phyloP scores from a whole-genome alignment of 92 coral and sea anemone genomes.

The Umimayanthus kanabou region DNA sequence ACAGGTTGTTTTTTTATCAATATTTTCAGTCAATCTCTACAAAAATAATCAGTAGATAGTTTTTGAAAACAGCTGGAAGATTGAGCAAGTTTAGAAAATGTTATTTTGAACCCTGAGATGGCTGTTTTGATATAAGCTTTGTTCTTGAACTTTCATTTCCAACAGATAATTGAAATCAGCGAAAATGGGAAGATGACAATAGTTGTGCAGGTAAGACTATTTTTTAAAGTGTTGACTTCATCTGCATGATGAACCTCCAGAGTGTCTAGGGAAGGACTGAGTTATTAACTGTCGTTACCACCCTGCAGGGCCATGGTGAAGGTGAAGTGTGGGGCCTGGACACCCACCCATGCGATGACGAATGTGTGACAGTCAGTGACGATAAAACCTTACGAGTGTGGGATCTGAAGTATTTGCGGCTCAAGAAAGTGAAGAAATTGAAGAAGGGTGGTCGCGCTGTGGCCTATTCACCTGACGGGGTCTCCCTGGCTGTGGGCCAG shows the following conservation, averaged over 20 bases:
- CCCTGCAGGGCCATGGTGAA: slow-evolving; percentile 88
- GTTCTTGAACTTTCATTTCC: not conserved
- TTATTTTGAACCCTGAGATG: too few species aligned
- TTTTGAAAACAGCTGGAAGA: too few species aligned
- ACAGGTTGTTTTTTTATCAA: too few species aligned
- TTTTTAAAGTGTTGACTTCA: too few species aligned
- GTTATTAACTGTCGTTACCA: not conserved
- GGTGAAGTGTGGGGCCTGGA: slow-evolving; percentile 99
- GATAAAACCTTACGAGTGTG: slow-evolving; percentile 95
- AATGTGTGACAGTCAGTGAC: slow-evolving; percentile 96
- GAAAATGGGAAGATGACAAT: slow-evolving; percentile 96
- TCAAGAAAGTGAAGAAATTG: slow-evolving; percentile 90
- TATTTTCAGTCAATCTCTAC: too few species aligned
- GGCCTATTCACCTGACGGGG: slow-evolving; percentile 91
- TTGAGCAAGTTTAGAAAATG: too few species aligned
- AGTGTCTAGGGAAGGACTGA: not conserved
- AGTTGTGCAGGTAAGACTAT: slow-evolving; percentile 80
- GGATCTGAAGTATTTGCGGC: slow-evolving; percentile 89
- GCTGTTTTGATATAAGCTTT: not conserved
- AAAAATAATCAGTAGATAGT: too few species aligned
- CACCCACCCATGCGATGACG: slow-evolving; percentile 91
- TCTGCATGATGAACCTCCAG: too few species aligned
- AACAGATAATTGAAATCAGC: slow-evolving; percentile 89
- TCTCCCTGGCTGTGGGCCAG: slow-evolving; percentile 92
- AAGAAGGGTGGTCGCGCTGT: slow-evolving; percentile 94